A percentile compares a stretch with the other conserved stretches of the same genome.
These are phyloP conservation scores for Bradypodion ventrale DNA, from an alignment of 2,797 vertebrate species.

Conservation along the genomic window DNA sequence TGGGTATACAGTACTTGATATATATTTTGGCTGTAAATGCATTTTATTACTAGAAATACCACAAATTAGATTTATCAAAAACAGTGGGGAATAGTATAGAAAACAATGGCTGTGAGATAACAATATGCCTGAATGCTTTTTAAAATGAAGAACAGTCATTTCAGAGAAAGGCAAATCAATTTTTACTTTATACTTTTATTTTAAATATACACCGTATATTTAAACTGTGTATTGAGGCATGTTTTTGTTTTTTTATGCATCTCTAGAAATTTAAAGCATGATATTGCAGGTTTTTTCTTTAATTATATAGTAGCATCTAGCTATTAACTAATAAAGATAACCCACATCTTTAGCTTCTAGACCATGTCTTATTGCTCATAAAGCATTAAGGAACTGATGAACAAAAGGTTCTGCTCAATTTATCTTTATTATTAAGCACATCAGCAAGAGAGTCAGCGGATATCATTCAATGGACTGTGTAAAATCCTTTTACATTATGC, in stretches of 20 bases:
- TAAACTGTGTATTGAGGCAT: conserved; percentile 17
- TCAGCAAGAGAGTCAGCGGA: conserved; percentile 44
- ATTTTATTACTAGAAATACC: neutral
- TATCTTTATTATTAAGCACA: conserved; percentile 59
- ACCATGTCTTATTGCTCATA: conserved; percentile 47
- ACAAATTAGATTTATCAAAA: neutral
- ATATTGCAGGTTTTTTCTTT: conserved; percentile 37
- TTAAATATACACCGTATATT: conserved; percentile 32
- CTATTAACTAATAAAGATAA: conserved; percentile 24
- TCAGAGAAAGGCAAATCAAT: too few relatives aligned
- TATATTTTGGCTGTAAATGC: neutral
- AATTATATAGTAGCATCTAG: conserved; percentile 27
- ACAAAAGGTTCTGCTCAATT: conserved; percentile 55
- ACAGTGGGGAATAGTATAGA: neutral
- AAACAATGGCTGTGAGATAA: neutral
- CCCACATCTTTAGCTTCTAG: conserved; percentile 28
- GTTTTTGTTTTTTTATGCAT: conserved; percentile 42
- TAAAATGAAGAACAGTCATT: neutral
- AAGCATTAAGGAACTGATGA: conserved; percentile 48
- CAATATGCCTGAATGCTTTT: neutral
- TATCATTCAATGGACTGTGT: conserved; percentile 1
- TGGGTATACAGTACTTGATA: neutral
- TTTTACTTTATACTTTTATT: too few relatives aligned
- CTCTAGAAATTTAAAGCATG: conserved; percentile 7
- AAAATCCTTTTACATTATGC: neutral